A percentile compares a stretch with the other conserved stretches of the same genome.
Evolutionary conservation across 2,888 invertebrate species (phyloP).

Genomic region (Epinotia demarniana): DNA sequence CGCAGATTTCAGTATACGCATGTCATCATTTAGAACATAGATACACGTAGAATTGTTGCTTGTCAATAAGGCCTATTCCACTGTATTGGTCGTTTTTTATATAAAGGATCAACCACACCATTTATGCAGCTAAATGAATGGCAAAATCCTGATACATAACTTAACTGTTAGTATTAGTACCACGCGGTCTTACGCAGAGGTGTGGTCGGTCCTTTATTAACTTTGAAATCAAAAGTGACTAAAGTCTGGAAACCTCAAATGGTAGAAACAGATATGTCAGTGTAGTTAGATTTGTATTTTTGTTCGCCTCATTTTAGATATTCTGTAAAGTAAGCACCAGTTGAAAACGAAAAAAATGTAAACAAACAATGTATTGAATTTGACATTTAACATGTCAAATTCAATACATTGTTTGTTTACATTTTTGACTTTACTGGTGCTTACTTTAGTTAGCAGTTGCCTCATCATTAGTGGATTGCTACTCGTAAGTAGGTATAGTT

Average conservation of each 20-base stretch:
- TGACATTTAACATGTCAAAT: no score
- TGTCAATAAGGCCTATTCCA: background rate
- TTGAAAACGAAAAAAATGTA: no score
- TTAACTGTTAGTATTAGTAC: no score
- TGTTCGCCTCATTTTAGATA: background rate
- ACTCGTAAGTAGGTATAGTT: background rate
- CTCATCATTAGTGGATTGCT: background rate
- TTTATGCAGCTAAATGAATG: background rate
- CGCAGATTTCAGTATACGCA: conserved; percentile 17
- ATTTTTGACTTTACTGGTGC: no score
- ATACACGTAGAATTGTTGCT: background rate
- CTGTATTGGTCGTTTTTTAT: background rate
- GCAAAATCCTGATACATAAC: background rate
- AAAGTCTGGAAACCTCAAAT: background rate
- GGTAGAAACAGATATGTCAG: background rate
- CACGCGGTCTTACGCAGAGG: no score
- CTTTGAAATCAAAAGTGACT: background rate
- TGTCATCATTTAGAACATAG: conserved; percentile 25
- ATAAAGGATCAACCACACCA: background rate
- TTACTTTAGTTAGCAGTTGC: background rate
- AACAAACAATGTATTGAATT: no score
- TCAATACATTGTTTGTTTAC: no score
- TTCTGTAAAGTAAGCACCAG: no score
- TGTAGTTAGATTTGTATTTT: background rate
- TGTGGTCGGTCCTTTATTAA: background rate